Evolutionary conservation across 2,113 vertebrate species (phyloP).

Genomic region (Rhabdornis inornatus): DNA sequence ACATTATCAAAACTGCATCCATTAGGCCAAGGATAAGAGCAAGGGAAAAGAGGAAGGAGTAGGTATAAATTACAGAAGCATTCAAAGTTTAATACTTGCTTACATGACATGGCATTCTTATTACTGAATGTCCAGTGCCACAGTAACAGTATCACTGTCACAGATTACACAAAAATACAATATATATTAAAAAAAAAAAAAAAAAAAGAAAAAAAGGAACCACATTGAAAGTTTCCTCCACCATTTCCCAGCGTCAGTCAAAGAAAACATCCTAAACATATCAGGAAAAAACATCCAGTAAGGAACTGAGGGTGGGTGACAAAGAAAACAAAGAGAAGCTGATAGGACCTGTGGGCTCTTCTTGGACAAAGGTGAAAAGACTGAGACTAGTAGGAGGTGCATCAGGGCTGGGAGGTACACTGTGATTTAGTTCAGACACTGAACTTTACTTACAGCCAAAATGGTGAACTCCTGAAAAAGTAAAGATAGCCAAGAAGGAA

Average conservation of each 20-base stretch:
- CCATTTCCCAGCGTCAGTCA: constrained; percentile 61
- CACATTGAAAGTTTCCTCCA: constrained; percentile 50
- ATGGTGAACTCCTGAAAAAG: constrained; percentile 93
- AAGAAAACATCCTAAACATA: constrained; percentile 56
- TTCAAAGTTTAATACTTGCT: constrained; percentile 61
- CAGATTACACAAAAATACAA: constrained; percentile 54
- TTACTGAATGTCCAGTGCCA: constrained; percentile 69
- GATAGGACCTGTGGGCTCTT: constrained; percentile 67
- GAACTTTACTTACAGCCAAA: constrained; percentile 92
- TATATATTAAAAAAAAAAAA: neutral
- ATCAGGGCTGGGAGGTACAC: constrained; percentile 65
- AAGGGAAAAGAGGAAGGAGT: constrained; percentile 71
- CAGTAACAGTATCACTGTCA: constrained; percentile 68
- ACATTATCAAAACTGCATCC: constrained; percentile 88
- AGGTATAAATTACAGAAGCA: constrained; percentile 56
- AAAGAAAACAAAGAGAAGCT: constrained; percentile 68
- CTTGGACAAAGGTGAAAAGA: constrained; percentile 67
- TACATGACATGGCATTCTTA: constrained; percentile 72
- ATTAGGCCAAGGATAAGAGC: constrained; percentile 84
- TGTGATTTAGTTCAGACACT: constrained; percentile 68
- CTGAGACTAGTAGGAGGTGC: constrained; percentile 68
- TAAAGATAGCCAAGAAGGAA: constrained; percentile 84
- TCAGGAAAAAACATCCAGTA: constrained; percentile 62
- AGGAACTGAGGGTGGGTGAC: constrained; percentile 65
- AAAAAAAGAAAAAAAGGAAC: neutral